phyloP scores from a whole-genome alignment of 2,888 invertebrate genomes.

The Tetanocera ferruginea region DNA sequence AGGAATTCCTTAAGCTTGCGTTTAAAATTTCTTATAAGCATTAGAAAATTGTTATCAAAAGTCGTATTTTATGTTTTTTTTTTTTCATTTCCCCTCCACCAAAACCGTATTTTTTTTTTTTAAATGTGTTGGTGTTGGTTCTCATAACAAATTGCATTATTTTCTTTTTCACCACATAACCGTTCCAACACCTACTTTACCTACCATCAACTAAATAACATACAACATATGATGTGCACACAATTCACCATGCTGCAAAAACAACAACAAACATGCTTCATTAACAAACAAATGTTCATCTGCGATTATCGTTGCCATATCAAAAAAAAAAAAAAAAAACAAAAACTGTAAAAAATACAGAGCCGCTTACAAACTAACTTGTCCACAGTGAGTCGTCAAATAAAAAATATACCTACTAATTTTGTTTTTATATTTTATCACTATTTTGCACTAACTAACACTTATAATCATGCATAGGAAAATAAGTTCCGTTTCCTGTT shows the following conservation, averaged over 20 bases:
- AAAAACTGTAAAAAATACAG: conserved; percentile 45
- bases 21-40: too few relatives aligned
- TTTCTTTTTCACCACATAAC: conserved; percentile 48
- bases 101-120: too few relatives aligned
- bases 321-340: conserved; percentile 32
- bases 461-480: neutral
- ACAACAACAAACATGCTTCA: conserved; percentile 39
- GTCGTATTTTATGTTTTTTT: too few relatives aligned
- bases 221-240: conserved; percentile 24
- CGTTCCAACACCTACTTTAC: neutral
- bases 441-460: neutral
- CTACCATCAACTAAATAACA: conserved; percentile 6
- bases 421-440: neutral
- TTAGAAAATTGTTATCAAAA: too few relatives aligned
- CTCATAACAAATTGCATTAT: conserved; percentile 34
- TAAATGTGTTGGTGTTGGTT: conserved; percentile 49
- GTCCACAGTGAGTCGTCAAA: conserved; percentile 75
- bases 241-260: conserved; percentile 9
- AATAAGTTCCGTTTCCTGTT: conserved; percentile 39
- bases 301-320: conserved; percentile 12
- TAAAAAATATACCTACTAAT: neutral
- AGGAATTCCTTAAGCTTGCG: too few relatives aligned
- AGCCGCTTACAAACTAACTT: conserved; percentile 75
- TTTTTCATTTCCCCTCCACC: too few relatives aligned
- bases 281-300: conserved; percentile 13